Conservation (phyloP, 2,113 vertebrate species). For the Rhipidura dahli region DNA sequence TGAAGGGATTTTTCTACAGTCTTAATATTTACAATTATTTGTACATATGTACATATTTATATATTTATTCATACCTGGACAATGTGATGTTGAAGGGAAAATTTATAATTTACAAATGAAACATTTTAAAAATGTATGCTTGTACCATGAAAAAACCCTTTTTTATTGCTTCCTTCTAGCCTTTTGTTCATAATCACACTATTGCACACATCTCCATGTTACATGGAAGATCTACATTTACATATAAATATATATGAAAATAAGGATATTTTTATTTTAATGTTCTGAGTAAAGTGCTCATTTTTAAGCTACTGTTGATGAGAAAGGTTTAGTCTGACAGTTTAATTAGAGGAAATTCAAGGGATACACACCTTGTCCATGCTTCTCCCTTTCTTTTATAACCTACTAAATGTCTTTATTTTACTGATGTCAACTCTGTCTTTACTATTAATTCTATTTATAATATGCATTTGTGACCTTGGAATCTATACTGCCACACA, state of each 20-base stretch:
- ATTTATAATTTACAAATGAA: conserved; percentile 55
- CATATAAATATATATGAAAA: conserved; percentile 67
- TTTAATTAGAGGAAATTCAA: conserved; percentile 52
- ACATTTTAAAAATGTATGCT: conserved; percentile 42
- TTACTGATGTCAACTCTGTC: conserved; percentile 26
- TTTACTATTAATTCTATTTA: conserved; percentile 45
- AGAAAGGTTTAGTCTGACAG: conserved; percentile 39
- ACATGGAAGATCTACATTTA: conserved; percentile 54
- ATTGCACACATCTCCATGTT: conserved; percentile 38
- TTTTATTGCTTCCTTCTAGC: conserved; percentile 66
- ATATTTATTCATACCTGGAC: conserved; percentile 62
- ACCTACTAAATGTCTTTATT: conserved; percentile 31
- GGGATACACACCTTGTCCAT: conserved; percentile 46
- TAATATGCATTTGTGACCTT: conserved; percentile 74
- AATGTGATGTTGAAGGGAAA: not conserved
- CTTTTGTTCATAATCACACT: conserved; percentile 17
- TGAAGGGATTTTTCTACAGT: conserved; percentile 40
- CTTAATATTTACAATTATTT: conserved; percentile 68
- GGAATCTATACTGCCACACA: conserved; percentile 73
- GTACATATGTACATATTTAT: conserved; percentile 78
- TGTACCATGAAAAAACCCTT: conserved; percentile 11
- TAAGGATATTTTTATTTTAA: conserved; percentile 51
- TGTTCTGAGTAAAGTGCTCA: conserved; percentile 54
- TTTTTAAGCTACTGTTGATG: conserved; percentile 55
- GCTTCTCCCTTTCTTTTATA: conserved; percentile 48